Base-by-base conservation (phyloP, 1,140 invertebrate species). In the Diuraphis noxia region DNA sequence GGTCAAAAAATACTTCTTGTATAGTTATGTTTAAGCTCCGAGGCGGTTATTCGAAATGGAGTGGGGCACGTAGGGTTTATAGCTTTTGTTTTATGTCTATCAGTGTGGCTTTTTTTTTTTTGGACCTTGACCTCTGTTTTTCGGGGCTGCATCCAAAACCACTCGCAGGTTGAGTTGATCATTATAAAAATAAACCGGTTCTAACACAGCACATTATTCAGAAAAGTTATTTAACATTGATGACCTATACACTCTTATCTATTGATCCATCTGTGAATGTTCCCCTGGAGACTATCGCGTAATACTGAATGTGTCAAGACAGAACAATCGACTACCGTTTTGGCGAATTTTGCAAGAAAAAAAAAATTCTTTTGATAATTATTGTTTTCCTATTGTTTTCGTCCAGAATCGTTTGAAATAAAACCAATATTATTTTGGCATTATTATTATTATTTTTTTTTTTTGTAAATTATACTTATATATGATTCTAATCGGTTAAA, bases 111-210 rank as follows among this genome's bases (percentile, higher is more conserved):
- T 90, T 90, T 90, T 90, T 77, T 46, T 38, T 52, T 81, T 46
- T 77, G 88, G 88, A 81, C 88, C 88, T 90, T 90, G 88, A 90
- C 88, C 88, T 90, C 88, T 90, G 88, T 46, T 81, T 90, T 90
- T 90, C 77, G 88, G 88, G 88, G 88, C 88, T 81, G 77, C 41
- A 49, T 81, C n/a, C 34, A 52, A 81, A 81, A 90, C 88, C 72
- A 81, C 88, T 79, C 21, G 72, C 72, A 38, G 72, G 72, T 81
- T 9, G 88, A 79, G 23, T 49, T 46, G 41, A 81, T 77, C 72
- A 52, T 91, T 38, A 91, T 81, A 91, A 46, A 91, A 49, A 89
- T 13, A 91, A 91, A 91, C 89, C 89, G 89, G 89, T 91, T 91
- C 46, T 38, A 46, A 34, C 87, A 19, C 56, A 23, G 25, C 30